Percentiles rank a stretch among this genome's conserved stretches.
These are phyloP conservation scores for Campylomormyrus numenius DNA, from an alignment of 2,113 vertebrate genomes.

Conservation along the genomic window DNA sequence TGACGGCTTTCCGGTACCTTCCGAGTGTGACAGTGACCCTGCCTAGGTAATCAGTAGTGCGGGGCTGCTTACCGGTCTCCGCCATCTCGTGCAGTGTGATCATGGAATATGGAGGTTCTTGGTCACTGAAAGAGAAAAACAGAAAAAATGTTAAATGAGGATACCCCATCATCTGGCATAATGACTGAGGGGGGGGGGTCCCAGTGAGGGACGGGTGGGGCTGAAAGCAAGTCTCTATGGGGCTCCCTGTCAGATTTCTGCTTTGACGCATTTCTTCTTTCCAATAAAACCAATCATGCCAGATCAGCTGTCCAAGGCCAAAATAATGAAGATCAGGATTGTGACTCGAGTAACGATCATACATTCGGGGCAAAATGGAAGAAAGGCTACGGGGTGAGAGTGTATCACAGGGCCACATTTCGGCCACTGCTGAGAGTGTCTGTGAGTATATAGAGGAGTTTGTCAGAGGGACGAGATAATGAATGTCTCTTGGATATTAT, in stretches of 20 bases:
- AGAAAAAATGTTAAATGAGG: background rate
- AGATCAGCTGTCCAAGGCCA: background rate
- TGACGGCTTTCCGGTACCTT: too few relatives aligned
- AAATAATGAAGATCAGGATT: background rate
- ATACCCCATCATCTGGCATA: background rate
- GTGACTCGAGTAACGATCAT: background rate
- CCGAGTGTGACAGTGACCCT: background rate
- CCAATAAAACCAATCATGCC: background rate
- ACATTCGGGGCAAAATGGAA: background rate
- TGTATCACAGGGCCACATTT: too few relatives aligned
- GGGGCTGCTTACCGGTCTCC: constrained; percentile 85
- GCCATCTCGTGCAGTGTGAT: constrained; percentile 99
- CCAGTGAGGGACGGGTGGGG: background rate
- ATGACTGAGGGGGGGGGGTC: background rate
- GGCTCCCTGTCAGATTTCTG: background rate
- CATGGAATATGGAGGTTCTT: constrained; percentile 99
- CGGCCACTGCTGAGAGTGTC: too few relatives aligned
- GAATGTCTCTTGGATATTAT: background rate
- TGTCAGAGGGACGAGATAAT: too few relatives aligned
- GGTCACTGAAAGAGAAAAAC: constrained; percentile 80
- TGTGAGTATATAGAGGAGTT: too few relatives aligned
- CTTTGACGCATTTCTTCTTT: background rate
- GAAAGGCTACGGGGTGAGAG: background rate
- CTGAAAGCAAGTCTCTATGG: background rate
- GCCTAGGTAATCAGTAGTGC: background rate